phyloP scores from a whole-genome alignment of 2,888 invertebrate genomes.

The Oeneis ivallda region DNA sequence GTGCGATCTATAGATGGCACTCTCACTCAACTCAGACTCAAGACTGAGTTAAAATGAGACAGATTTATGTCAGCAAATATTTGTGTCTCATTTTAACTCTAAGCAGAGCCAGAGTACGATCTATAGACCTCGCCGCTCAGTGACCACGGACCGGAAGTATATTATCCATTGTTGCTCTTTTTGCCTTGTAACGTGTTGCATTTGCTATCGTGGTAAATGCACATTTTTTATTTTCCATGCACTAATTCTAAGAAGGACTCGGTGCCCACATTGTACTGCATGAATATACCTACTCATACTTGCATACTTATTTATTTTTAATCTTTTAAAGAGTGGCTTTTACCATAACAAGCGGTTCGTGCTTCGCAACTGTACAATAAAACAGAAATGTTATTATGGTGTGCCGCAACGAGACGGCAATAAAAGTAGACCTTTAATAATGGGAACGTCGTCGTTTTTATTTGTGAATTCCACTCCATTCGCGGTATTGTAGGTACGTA shows the following conservation, averaged over 20 bases:
- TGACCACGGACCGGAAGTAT: conserved; percentile 61
- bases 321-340: conserved; percentile 17
- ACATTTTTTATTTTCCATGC: conserved; percentile 39
- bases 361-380: conserved; percentile 1
- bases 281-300: conserved; percentile 20
- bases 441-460: conserved; percentile 36
- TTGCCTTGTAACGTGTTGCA: conserved; percentile 52
- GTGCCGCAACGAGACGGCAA: conserved; percentile 14
- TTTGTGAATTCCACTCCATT: conserved; percentile 23
- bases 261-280: conserved; percentile 24
- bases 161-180: conserved; percentile 68
- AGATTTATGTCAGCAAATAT: too few relatives aligned
- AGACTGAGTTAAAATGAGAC: too few relatives aligned
- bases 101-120: too few relatives aligned
- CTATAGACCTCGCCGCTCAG: conserved; percentile 31
- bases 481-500: conserved; percentile 17
- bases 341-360: conserved; percentile 16
- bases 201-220: conserved; percentile 46
- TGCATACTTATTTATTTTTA: conserved; percentile 19
- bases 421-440: conserved; percentile 31
- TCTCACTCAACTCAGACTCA: too few relatives aligned
- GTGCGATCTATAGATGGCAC: too few relatives aligned
- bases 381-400: conserved; percentile 7
- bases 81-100: too few relatives aligned
- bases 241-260: conserved; percentile 36